These are phyloP conservation scores for Drosophila meridionalis DNA, from an alignment of 2,888 invertebrate species.

Conservation along the genomic window DNA sequence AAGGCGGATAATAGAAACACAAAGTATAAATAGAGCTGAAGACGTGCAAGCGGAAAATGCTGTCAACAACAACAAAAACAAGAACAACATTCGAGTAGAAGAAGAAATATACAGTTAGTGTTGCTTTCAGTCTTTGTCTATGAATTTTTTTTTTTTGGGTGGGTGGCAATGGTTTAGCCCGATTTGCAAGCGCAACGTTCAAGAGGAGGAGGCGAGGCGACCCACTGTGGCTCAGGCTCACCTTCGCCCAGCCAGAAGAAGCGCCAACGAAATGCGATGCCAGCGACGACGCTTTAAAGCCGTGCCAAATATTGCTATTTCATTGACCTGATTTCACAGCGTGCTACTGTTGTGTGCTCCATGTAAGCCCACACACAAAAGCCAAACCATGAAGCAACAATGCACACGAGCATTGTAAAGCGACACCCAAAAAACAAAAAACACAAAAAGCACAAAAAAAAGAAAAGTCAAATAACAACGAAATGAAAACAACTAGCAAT, in stretches of 20 bases:
- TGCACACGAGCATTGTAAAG: conserved; percentile 70
- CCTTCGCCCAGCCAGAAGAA: conserved; percentile 54
- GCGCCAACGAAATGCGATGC: conserved; percentile 62
- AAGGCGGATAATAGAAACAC: conserved; percentile 26
- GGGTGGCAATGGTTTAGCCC: conserved; percentile 39
- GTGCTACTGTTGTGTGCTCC: conserved; percentile 31
- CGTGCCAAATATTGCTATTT: conserved; percentile 80
- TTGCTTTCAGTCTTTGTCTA: neutral
- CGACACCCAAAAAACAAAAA: conserved; percentile 53
- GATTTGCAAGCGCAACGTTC: conserved; percentile 24
- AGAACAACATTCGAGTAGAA: conserved; percentile 9
- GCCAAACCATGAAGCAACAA: conserved; percentile 71
- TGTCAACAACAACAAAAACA: conserved; percentile 34
- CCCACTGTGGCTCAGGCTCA: conserved; percentile 36
- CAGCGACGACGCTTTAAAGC: conserved; percentile 62
- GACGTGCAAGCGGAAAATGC: conserved; percentile 31
- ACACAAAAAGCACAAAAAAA: neutral
- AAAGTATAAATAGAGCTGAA: conserved; percentile 16
- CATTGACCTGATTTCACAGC: conserved; percentile 81
- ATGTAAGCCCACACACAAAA: conserved; percentile 65
- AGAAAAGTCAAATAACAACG: conserved; percentile 7
- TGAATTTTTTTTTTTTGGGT: conserved; percentile 4
- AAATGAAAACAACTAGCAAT: conserved; percentile 12
- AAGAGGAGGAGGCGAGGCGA: conserved; percentile 13
- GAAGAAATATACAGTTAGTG: neutral